Evolutionary conservation across 1,140 invertebrate genomes (phyloP), one percentile per base, ranked within the genome.

Genomic region (Samia ricini): DNA sequence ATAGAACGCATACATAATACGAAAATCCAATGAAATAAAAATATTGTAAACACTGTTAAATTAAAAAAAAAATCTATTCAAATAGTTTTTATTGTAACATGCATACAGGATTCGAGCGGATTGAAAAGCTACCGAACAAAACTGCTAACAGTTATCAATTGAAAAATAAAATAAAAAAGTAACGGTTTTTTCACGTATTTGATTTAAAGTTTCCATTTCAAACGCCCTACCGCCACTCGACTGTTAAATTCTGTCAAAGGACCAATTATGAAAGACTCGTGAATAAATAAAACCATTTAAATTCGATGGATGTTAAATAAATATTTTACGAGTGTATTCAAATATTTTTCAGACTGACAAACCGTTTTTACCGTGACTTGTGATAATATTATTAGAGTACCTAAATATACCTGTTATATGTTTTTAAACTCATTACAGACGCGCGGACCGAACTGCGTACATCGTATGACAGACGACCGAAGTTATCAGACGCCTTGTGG

Each of bases 241-340:
- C 56, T 49, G 19, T 49, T 21, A 55, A 8, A 29, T 20, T 55
- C 56, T 55, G 57, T 65, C 58, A 61, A 65, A 65, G 58, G 58
- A 33, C 51, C 63, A 65, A 60, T 65, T 65, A 65, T 59, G 20
- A 33, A 42, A 15, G 56, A n/a, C 24, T 33, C 33, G 33, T 57
- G 56, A 57, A 57, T 57, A 57, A 21, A 42, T 42, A 57, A 57
- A 57, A 4, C n/a, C 24, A 24, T 22, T 55, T 55, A 15, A 55
- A 55, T 55, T 55, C 52, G 52, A 24, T n/a, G n/a, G n/a, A n/a
- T n/a, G 21, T 55, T 55, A 55, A 55, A 55, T n/a, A 59, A 64
- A 64, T 64, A 22, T 64, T 64, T 57, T 42, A 33, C 36, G 49
- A 59, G 62, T 26, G 49, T 51, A 20, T 26, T 56, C 20, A 63